Evolutionary conservation across 2,113 vertebrate genomes (phyloP).

Genomic region (Neomonachus schauinslandi): DNA sequence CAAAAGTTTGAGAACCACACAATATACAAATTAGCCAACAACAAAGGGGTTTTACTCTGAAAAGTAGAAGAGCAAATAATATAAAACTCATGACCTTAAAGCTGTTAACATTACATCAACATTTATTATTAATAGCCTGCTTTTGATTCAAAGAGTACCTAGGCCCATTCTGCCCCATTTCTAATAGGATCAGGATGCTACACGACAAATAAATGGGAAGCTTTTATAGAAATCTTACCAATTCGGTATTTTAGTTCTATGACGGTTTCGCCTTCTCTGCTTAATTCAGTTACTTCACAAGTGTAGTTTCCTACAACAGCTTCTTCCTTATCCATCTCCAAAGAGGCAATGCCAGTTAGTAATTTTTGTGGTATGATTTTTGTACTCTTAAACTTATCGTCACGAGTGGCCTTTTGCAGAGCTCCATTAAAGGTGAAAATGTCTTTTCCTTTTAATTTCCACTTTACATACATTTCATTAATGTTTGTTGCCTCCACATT

Average conservation of each 20-base stretch:
- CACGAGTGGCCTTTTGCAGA: fast-evolving
- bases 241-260: constrained; percentile 73
- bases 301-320: constrained; percentile 84
- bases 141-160: constrained; percentile 35
- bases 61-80: background rate
- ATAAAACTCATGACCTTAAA: constrained; percentile 26
- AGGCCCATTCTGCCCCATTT: background rate
- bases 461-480: constrained; percentile 73
- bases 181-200: background rate
- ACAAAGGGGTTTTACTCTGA: background rate
- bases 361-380: constrained; percentile 25
- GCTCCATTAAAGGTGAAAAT: constrained; percentile 80
- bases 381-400: background rate
- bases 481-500: constrained; percentile 62
- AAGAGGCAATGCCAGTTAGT: constrained; percentile 79
- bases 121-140: background rate
- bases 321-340: constrained; percentile 62
- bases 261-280: constrained; percentile 80
- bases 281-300: constrained; percentile 85
- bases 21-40: background rate
- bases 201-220: constrained; percentile 30
- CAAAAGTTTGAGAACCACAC: background rate
- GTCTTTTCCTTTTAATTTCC: constrained; percentile 67
- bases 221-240: constrained; percentile 76
- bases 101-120: background rate